Conservation (phyloP, 2,888 invertebrate genomes). For the Monoplex corrugatus region DNA sequence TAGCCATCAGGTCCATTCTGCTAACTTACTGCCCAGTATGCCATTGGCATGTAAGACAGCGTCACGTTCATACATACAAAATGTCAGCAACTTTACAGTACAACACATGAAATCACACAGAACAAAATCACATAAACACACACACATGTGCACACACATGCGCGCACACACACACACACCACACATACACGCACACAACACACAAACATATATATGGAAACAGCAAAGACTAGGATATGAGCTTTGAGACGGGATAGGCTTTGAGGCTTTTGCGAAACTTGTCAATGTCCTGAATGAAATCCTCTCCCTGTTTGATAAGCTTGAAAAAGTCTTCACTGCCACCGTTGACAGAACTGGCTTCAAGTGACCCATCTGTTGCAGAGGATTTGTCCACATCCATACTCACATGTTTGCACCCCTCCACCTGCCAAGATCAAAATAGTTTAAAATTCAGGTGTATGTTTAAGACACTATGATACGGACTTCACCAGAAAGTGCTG, state of each 20-base stretch:
- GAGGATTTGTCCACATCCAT: not conserved
- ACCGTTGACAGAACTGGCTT: not conserved
- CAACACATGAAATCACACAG: too few relatives aligned
- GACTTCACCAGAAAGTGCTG: too few relatives aligned
- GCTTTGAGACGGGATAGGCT: not conserved
- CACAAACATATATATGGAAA: too few relatives aligned
- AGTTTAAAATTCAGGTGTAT: too few relatives aligned
- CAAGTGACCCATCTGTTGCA: not conserved
- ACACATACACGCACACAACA: not conserved
- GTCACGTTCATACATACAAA: too few relatives aligned
- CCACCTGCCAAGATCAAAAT: constrained; percentile 19
- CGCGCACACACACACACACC: not conserved
- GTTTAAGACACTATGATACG: too few relatives aligned
- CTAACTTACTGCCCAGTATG: too few relatives aligned
- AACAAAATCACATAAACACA: not conserved
- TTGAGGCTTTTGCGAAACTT: not conserved
- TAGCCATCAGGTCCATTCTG: too few relatives aligned
- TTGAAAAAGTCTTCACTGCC: not conserved
- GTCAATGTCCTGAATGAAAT: not conserved
- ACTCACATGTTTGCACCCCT: not conserved
- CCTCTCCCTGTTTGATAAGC: not conserved
- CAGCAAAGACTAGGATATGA: too few relatives aligned
- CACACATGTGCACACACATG: not conserved
- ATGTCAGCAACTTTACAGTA: too few relatives aligned
- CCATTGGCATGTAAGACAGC: too few relatives aligned